A percentile compares a stretch with the other conserved stretches of the same genome.
These are phyloP conservation scores for Cassiopea xamachana DNA, from an alignment of 30 jellyfish, hydroid and myxozoan genomes.

Conservation along the genomic window DNA sequence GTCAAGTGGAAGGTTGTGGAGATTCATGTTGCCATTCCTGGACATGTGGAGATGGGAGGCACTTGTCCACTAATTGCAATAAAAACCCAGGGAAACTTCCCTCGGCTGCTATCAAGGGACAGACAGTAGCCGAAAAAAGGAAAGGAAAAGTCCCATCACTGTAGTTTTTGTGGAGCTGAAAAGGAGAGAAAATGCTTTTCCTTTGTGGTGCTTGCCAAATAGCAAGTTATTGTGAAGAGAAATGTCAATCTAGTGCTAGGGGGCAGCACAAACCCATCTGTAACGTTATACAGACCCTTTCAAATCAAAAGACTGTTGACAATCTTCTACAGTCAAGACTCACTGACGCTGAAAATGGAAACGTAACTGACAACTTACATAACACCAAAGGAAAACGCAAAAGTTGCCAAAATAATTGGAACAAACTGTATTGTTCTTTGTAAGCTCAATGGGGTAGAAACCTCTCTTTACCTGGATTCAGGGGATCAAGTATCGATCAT, in stretches of 20 bases:
- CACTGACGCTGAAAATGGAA: not conserved
- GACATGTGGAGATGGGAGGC: constrained; percentile 25
- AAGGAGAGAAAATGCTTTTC: constrained; percentile 26
- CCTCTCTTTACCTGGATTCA: constrained; percentile 20
- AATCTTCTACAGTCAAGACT: not conserved
- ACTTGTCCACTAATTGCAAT: constrained; percentile 3
- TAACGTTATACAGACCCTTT: not conserved
- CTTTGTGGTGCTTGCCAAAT: constrained; percentile 27
- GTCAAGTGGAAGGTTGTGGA: not conserved
- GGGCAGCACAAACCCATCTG: constrained; percentile 24
- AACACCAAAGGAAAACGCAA: constrained; percentile 10
- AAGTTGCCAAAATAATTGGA: constrained; percentile 9
- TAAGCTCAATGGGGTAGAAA: constrained; percentile 27
- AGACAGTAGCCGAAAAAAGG: constrained; percentile 40
- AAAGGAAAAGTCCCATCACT: constrained; percentile 2
- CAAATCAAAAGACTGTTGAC: not conserved
- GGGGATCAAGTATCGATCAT: constrained; percentile 62
- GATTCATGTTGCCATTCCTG: constrained; percentile 3
- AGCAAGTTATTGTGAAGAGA: constrained; percentile 10
- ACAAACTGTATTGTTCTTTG: constrained; percentile 9
- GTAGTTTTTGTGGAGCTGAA: not conserved
- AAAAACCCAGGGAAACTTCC: constrained; percentile 44
- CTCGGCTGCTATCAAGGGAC: constrained; percentile 67
- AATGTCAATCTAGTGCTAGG: constrained; percentile 31
- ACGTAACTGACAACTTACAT: constrained; percentile 2